Percentiles rank a stretch among this genome's conserved stretches.
These are phyloP conservation scores for Tragelaphus buxtoni DNA, from an alignment of 2,113 vertebrate species.

Conservation along the genomic window DNA sequence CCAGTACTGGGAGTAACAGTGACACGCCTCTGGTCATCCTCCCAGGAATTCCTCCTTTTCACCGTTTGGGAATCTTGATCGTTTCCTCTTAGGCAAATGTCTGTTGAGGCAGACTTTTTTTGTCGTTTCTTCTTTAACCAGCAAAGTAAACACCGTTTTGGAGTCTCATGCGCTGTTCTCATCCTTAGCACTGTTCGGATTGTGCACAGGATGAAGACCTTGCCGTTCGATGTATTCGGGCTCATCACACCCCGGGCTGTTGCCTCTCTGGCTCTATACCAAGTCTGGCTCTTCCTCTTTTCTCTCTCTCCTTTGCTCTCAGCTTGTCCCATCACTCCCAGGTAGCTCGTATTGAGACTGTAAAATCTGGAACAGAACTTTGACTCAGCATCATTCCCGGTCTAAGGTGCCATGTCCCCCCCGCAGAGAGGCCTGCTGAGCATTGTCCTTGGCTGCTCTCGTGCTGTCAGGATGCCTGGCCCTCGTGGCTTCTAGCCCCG, in stretches of 20 bases:
- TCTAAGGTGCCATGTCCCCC: rapidly evolving
- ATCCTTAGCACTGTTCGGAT: neutral
- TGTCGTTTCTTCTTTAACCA: neutral
- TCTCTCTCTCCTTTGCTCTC: neutral
- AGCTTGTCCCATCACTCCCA: neutral
- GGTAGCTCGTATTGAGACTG: neutral
- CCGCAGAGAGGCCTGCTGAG: rapidly evolving
- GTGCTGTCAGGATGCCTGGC: neutral
- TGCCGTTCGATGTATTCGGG: rapidly evolving
- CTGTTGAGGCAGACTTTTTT: neutral
- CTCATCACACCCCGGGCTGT: rapidly evolving
- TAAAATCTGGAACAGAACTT: neutral
- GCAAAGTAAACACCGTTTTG: neutral
- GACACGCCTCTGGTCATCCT: neutral
- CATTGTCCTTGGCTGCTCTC: rapidly evolving
- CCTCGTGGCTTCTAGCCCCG: rapidly evolving
- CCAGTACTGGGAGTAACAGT: neutral
- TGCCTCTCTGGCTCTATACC: rapidly evolving
- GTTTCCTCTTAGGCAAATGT: neutral
- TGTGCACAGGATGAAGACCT: rapidly evolving
- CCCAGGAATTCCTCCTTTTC: neutral
- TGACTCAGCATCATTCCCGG: neutral
- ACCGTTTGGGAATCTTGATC: neutral
- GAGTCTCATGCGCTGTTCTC: neutral
- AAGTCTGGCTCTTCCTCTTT: neutral